Base-by-base conservation (phyloP, 2,113 vertebrate species). In the Hassar affinis region DNA sequence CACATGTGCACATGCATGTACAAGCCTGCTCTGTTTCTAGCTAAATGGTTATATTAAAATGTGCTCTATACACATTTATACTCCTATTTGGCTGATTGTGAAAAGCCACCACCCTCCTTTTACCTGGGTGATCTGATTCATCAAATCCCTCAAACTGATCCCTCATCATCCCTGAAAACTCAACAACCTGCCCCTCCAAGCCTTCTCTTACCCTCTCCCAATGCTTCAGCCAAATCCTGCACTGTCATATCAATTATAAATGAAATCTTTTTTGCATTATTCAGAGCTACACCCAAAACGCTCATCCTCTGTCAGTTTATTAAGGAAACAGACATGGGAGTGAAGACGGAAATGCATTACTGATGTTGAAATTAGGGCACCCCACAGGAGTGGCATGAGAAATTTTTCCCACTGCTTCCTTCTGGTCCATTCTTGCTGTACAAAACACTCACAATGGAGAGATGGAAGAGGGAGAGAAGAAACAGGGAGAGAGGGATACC, bases 321-420 rank as follows among this genome's bases (percentile, higher is more conserved):
- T 71, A 11, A 45, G 83, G 69, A 80, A 80, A 85, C 51, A 66
- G 45, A 61, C 54, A 33, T 27, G 25, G 45, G 62, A 33, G 47
- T 59, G 47, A 42, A 74, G 57, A 52, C 47, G 12, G 20, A 75
- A 38, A 61, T 0, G 45, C 42, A 87, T 81, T 54, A 57, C 54
- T 54, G 85, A 79, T 18, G n/a, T 45, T 52, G 85, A 83, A 87
- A 85, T 59, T 83, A 85, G 86, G 86, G 82, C 86, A 87, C 18
- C 68, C 71, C 35, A 71, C 35, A 79, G 76, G 75, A 27, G 22
- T 7, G 22, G 38, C 52, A 71, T 75, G 72, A 82, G 42, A 82
- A 83, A 68, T 59, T 42, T n/a, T 66, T 35, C 33, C 25, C 52
- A 14, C 47, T 30, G 27, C 20, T 49, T 9, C 49, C 75, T 64